Conservation (phyloP, 1,140 invertebrate species). For the Hylaeus anthracinus region DNA sequence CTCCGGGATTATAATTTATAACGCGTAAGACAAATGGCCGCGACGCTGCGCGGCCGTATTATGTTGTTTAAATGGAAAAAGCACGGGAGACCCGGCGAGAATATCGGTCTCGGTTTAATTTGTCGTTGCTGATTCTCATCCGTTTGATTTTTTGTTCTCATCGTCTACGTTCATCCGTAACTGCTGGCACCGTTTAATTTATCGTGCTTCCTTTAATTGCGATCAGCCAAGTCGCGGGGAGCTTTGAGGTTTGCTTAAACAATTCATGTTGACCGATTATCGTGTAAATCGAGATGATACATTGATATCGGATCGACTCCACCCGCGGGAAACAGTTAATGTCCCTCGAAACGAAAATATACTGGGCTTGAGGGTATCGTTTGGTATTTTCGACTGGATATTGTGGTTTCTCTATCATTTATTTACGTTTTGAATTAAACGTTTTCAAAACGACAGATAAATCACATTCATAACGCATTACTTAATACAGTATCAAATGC, state of each 20-base stretch:
- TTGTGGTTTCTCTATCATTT: too few species aligned
- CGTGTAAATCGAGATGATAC: too few species aligned
- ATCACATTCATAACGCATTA: too few species aligned
- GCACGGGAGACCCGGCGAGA: neutral
- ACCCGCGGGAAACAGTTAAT: too few species aligned
- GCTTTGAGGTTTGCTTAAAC: neutral
- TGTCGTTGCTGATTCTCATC: constrained; percentile 34
- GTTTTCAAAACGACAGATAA: too few species aligned
- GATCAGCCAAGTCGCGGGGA: neutral
- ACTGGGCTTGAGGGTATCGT: too few species aligned
- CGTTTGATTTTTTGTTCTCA: constrained; percentile 3
- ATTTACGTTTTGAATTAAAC: too few species aligned
- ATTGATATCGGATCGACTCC: too few species aligned
- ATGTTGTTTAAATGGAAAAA: constrained; percentile 24
- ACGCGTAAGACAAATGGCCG: constrained; percentile 30
- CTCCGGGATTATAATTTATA: constrained; percentile 42
- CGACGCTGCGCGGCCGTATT: neutral
- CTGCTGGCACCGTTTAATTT: constrained; percentile 4
- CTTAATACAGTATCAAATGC: too few species aligned
- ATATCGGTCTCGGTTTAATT: constrained; percentile 37
- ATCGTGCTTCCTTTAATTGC: constrained; percentile 30
- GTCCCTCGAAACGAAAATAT: too few species aligned
- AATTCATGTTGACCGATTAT: neutral
- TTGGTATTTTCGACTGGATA: too few species aligned
- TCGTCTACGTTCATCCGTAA: constrained; percentile 6